A percentile compares a stretch with the other conserved stretches of the same genome.
These are phyloP conservation scores for Chesias legatella DNA, from an alignment of 2,888 invertebrate genomes.

Conservation along the genomic window DNA sequence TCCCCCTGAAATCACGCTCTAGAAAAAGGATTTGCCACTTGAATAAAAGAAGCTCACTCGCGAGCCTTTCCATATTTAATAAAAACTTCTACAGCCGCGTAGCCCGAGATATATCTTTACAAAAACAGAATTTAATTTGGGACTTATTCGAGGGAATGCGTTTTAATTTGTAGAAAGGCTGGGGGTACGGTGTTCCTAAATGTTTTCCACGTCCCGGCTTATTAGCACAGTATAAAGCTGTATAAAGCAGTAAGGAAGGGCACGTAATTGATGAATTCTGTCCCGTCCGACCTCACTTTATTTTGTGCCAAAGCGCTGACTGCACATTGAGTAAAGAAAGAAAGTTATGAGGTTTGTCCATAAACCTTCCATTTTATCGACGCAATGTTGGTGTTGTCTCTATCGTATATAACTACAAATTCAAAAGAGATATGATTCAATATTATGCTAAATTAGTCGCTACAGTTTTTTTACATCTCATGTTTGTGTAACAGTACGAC, in stretches of 20 bases:
- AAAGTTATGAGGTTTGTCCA: too few species aligned
- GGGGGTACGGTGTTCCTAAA: constrained; percentile 51
- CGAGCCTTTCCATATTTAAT: constrained; percentile 9
- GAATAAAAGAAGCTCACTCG: neutral
- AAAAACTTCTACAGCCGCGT: constrained; percentile 10
- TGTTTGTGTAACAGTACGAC: too few species aligned
- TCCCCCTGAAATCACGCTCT: too few species aligned
- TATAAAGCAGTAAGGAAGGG: too few species aligned
- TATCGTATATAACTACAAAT: too few species aligned
- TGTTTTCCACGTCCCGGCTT: constrained; percentile 57
- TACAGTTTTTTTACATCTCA: too few species aligned
- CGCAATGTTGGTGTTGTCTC: too few species aligned
- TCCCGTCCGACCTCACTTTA: neutral
- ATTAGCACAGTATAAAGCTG: constrained; percentile 52
- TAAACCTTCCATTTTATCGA: too few species aligned
- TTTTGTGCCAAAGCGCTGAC: neutral
- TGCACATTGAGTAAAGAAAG: neutral
- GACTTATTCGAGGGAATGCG: constrained; percentile 26
- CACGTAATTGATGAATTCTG: too few species aligned
- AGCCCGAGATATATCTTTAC: constrained; percentile 15
- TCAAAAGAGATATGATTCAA: too few species aligned
- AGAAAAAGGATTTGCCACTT: too few species aligned
- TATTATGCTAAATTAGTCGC: too few species aligned
- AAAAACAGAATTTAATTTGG: constrained; percentile 23
- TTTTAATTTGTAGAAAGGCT: constrained; percentile 69